Evolutionary conservation across 2,113 vertebrate genomes (phyloP).

Genomic region (zebrafish (Danio rerio)): DNA sequence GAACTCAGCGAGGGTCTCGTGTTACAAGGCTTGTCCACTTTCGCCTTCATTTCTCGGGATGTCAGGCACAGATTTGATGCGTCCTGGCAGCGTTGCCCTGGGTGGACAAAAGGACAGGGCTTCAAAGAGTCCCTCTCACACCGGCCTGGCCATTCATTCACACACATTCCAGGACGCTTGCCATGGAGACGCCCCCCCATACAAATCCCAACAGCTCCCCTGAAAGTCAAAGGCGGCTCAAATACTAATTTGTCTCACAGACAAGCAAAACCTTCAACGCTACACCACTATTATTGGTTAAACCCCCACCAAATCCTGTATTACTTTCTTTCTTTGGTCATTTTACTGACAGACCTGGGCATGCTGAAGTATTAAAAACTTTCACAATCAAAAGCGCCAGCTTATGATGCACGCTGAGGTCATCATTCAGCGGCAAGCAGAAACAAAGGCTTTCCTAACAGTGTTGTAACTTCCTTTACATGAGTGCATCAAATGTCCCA

Average conservation of each 20-base stretch:
- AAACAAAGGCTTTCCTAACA: background rate
- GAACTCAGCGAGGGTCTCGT: constrained; percentile 39
- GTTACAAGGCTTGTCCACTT: constrained; percentile 39
- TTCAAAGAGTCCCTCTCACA: constrained; percentile 51
- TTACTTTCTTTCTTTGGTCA: background rate
- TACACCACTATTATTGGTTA: constrained; percentile 30
- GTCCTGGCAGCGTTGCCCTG: constrained; percentile 34
- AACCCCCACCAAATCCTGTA: background rate
- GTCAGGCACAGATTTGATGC: constrained; percentile 43
- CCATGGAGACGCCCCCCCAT: constrained; percentile 62
- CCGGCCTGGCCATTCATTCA: constrained; percentile 31
- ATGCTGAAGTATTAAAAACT: background rate
- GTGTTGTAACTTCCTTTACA: background rate
- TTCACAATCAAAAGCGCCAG: background rate
- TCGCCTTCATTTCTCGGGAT: constrained; percentile 40
- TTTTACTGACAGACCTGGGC: background rate
- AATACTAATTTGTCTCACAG: constrained; percentile 63
- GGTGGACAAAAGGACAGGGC: constrained; percentile 52
- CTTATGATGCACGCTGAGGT: constrained; percentile 2
- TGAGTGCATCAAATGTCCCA: background rate
- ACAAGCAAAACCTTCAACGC: constrained; percentile 30
- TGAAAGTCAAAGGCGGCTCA: constrained; percentile 45
- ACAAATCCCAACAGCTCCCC: constrained; percentile 47
- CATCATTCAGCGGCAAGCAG: constrained; percentile 1
- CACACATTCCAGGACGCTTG: constrained; percentile 57